Percentiles rank a stretch among this genome's conserved stretches.
Conservation (phyloP, 2,113 vertebrate genomes). For the Nettapus auritus region DNA sequence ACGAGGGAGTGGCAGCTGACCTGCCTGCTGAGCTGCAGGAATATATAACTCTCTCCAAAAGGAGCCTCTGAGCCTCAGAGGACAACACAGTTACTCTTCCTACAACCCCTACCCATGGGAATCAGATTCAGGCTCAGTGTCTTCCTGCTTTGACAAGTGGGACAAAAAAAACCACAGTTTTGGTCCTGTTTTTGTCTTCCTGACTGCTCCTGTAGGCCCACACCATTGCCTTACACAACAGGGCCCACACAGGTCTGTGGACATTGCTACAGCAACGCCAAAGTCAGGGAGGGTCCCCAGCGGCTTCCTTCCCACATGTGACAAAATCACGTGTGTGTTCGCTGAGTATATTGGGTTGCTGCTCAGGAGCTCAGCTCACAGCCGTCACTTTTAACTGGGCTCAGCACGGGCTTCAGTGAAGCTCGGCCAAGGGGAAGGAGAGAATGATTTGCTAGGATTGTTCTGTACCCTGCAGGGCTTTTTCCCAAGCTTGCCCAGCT, state of each 20-base stretch:
- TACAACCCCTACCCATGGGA: background rate
- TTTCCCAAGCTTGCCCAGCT: background rate
- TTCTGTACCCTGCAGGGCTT: background rate
- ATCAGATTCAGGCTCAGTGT: background rate
- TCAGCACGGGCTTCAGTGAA: background rate
- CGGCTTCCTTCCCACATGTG: rapidly evolving
- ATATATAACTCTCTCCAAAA: background rate
- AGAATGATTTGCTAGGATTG: background rate
- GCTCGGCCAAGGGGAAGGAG: background rate
- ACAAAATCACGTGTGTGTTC: background rate
- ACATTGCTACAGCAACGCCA: background rate
- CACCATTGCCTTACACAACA: background rate
- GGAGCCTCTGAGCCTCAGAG: background rate
- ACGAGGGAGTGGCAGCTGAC: rapidly evolving
- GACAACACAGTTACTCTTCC: background rate
- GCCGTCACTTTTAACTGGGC: background rate
- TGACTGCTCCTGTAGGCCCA: background rate
- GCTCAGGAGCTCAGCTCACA: background rate
- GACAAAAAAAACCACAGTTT: background rate
- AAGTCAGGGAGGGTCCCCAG: background rate
- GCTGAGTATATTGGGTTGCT: rapidly evolving
- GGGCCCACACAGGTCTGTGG: background rate
- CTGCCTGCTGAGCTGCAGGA: background rate
- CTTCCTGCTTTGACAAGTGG: background rate
- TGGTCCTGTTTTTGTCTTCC: background rate